A percentile compares a stretch with the other conserved stretches of the same genome.
Conservation (phyloP, 2,113 vertebrate species). For the Genyomyrus donnyi region DNA sequence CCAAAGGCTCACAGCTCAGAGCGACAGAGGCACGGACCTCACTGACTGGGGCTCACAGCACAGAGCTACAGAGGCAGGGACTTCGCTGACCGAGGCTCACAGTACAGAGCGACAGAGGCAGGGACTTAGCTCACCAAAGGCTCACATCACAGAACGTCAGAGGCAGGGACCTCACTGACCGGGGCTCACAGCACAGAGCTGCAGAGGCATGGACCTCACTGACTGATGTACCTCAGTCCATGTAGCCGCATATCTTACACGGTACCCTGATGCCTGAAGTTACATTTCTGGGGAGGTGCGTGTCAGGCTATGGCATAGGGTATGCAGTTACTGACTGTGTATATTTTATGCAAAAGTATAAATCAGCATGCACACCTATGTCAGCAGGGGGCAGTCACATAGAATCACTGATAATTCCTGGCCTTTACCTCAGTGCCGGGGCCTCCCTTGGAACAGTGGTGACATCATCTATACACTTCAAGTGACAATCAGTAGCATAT, state of each 20-base stretch:
- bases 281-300: not conserved
- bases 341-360: not conserved
- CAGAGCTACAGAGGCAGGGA: too few species aligned
- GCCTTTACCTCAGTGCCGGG: not conserved
- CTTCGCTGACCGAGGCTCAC: not conserved
- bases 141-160: too few species aligned
- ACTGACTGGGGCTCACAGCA: too few species aligned
- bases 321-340: not conserved
- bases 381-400: not conserved
- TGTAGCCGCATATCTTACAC: not conserved
- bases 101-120: not conserved
- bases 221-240: not conserved
- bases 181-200: too few species aligned
- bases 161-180: not conserved
- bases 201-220: too few species aligned
- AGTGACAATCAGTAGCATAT: not conserved
- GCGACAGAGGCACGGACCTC: too few species aligned
- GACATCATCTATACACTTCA: not conserved
- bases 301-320: not conserved
- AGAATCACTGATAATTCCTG: not conserved
- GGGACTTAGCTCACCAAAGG: not conserved
- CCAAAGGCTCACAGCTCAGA: too few species aligned
- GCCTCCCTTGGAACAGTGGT: not conserved
- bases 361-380: not conserved
- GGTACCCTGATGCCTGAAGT: not conserved